Conservation (phyloP, 2,113 vertebrate species). For the Peromyscus leucopus region DNA sequence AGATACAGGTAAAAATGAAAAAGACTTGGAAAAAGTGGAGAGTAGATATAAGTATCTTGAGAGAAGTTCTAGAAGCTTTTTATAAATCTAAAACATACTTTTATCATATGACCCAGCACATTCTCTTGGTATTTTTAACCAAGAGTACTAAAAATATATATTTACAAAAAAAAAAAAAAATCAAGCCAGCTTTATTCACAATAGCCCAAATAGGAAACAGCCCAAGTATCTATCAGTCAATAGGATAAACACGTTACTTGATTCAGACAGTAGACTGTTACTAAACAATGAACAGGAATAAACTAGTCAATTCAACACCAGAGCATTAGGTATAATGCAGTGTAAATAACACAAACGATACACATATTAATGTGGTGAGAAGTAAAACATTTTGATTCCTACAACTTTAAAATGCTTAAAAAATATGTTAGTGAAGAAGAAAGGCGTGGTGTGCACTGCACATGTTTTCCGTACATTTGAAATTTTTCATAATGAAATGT, state of each 20-base stretch:
- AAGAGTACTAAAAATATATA: conserved; percentile 30
- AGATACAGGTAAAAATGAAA: conserved; percentile 39
- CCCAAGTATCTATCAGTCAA: neutral
- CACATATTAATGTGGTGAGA: neutral
- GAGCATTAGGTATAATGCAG: neutral
- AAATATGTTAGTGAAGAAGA: conserved; percentile 8
- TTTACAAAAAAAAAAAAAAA: conserved; percentile 10
- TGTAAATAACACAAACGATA: neutral
- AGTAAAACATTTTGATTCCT: neutral
- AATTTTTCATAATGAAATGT: neutral
- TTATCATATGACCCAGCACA: neutral
- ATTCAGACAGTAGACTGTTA: neutral
- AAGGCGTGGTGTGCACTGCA: neutral
- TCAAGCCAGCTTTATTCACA: conserved; percentile 21
- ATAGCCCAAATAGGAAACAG: neutral
- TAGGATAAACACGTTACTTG: neutral
- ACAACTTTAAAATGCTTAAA: conserved; percentile 14
- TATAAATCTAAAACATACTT: neutral
- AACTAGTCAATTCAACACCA: conserved; percentile 1
- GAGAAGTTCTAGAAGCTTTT: conserved; percentile 15
- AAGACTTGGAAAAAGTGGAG: conserved; percentile 6
- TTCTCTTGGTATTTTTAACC: conserved; percentile 30
- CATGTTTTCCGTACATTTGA: neutral
- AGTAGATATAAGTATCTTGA: neutral
- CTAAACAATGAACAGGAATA: neutral